Conservation (phyloP, 2,113 vertebrate species). For the Limnothrissa miodon region DNA sequence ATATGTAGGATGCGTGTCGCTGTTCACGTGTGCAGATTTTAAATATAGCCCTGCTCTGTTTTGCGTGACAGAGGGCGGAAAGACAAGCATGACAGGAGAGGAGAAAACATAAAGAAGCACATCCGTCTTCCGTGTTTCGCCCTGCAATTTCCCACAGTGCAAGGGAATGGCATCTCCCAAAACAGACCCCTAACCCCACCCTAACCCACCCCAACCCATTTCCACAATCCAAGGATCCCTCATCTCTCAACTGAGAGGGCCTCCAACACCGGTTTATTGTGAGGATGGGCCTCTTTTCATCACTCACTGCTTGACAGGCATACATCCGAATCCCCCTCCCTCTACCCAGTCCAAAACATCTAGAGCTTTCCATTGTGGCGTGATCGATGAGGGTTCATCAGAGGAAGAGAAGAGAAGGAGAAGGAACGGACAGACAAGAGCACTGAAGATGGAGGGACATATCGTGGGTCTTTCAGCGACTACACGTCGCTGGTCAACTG, state of each 20-base stretch:
- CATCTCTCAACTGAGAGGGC: neutral
- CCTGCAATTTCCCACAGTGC: neutral
- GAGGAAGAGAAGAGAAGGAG: neutral
- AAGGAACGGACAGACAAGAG: neutral
- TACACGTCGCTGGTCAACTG: neutral
- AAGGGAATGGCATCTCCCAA: neutral
- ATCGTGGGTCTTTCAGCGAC: neutral
- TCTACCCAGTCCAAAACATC: neutral
- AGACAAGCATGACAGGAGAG: constrained; percentile 5
- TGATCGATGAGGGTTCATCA: neutral
- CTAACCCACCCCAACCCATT: neutral
- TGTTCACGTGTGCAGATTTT: neutral
- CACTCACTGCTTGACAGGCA: neutral
- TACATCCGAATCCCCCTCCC: neutral
- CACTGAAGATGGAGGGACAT: neutral
- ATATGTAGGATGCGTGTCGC: neutral
- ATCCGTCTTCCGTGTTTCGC: neutral
- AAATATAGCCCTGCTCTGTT: neutral
- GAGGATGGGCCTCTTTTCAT: neutral
- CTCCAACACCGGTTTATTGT: neutral
- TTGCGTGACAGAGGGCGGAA: neutral
- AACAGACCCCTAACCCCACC: neutral
- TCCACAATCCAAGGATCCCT: neutral
- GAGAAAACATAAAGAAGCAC: neutral
- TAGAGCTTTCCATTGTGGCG: neutral